Conservation (phyloP, 2,113 vertebrate genomes). For the Phaethornis superciliosus region DNA sequence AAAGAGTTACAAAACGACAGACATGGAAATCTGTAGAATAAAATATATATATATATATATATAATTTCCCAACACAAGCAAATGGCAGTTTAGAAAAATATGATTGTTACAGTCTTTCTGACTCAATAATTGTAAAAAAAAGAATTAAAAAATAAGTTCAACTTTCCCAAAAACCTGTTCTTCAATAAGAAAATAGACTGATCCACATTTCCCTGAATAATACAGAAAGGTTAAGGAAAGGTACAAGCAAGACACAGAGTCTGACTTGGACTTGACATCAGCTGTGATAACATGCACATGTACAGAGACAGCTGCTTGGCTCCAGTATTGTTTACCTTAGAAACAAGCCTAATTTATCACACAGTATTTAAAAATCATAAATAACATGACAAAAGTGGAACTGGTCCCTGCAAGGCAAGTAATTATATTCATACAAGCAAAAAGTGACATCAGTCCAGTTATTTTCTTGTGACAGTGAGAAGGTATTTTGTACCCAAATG, state of each 20-base stretch:
- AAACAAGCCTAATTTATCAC: slow-evolving; percentile 60
- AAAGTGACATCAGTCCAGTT: slow-evolving; percentile 32
- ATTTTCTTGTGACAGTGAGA: slow-evolving; percentile 34
- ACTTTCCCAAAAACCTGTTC: slow-evolving; percentile 20
- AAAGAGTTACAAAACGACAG: slow-evolving; percentile 34
- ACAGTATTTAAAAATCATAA: slow-evolving; percentile 59
- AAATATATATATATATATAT: slow-evolving; percentile 65
- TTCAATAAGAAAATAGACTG: slow-evolving; percentile 18
- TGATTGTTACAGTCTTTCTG: slow-evolving; percentile 33
- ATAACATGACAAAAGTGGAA: slow-evolving; percentile 17
- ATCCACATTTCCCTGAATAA: slow-evolving; percentile 27
- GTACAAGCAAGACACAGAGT: slow-evolving; percentile 44
- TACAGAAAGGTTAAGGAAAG: slow-evolving; percentile 62
- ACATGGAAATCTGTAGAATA: slow-evolving; percentile 60
- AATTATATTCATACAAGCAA: slow-evolving; percentile 4
- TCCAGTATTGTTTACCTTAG: slow-evolving; percentile 51
- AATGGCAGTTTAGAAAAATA: slow-evolving; percentile 63
- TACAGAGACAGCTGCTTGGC: slow-evolving; percentile 55
- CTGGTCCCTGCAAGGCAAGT: slow-evolving; percentile 55
- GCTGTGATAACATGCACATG: slow-evolving; percentile 61
- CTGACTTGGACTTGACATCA: slow-evolving; percentile 48
- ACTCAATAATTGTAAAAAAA: slow-evolving; percentile 7
- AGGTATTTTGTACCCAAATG: background rate
- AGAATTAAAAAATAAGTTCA: background rate
- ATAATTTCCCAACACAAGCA: slow-evolving; percentile 60